A percentile compares a stretch with the other conserved stretches of the same genome.
These are phyloP conservation scores for Frankliniella intonsa DNA, from an alignment of 2,888 invertebrate genomes.

Conservation along the genomic window DNA sequence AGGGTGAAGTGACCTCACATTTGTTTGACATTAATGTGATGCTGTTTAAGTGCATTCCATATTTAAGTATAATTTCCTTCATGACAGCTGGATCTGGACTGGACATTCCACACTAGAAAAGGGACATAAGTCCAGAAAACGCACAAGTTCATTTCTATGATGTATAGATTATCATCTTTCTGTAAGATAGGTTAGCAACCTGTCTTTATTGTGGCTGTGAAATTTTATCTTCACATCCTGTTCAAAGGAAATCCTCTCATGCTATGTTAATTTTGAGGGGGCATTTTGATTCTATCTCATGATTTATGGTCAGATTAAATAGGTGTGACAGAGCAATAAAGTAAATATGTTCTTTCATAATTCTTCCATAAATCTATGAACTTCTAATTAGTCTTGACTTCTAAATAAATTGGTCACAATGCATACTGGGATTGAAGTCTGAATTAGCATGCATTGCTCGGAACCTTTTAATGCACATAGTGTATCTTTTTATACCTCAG, in stretches of 20 bases:
- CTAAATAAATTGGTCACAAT: not conserved
- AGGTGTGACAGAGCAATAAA: not conserved
- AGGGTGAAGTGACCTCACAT: slow-evolving; percentile 22
- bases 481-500: slow-evolving; percentile 17
- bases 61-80: not conserved
- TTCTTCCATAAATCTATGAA: not conserved
- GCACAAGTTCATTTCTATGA: not conserved
- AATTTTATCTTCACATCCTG: not conserved
- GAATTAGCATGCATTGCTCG: not conserved
- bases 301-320: not conserved
- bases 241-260: not conserved
- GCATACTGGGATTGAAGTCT: not conserved
- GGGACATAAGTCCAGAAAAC: not conserved
- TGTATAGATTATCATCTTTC: not conserved
- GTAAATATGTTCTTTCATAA: not conserved
- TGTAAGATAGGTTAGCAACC: not conserved
- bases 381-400: not conserved
- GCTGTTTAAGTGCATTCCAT: not conserved
- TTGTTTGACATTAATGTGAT: not conserved
- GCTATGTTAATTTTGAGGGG: too few species aligned
- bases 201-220: not conserved
- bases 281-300: too few species aligned
- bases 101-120: slow-evolving; percentile 13
- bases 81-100: slow-evolving; percentile 12
- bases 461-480: not conserved